Base-by-base conservation (phyloP, 2,797 vertebrate species). In the Ceyx erithaca region DNA sequence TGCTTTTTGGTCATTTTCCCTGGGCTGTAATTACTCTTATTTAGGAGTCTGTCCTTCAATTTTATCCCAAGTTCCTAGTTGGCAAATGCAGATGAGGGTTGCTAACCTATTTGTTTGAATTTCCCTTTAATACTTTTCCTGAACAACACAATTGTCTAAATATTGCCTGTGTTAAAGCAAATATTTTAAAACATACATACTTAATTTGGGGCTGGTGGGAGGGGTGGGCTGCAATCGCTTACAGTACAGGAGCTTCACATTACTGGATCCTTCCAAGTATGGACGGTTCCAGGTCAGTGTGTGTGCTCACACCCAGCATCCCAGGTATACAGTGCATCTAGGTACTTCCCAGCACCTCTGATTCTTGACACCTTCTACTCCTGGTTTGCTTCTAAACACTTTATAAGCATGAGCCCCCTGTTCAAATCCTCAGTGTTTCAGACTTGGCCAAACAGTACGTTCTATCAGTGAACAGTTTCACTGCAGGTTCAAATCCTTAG, bases 401-500 rank as follows among this genome's bases (percentile, higher is more conserved):
- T 71, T 21, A 58, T 75, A 81, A 87, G 43, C 48, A 31, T 58
- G 20, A 73, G 25, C 67, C 76, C 83, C 62, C 67, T 72, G 49
- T 78, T 85, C 23, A 77, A 79, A 89, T 33, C 16, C 45, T 59
- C 68, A 22, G 22, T 26, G 72, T 62, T 66, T 7, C 69, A 25
- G 71, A 13, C 0, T 90, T 85, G 59, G 66, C 91, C 57, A 58
- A 89, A 55, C 68, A 72, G 84, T 26, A 28, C 35, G 12, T 92
- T 80, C 48, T 91, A 46, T 89, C 90, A 85, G 54, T 8, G 21
- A 93, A 71, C 12, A 43, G 43, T 77, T 94, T 94, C 77, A 46
- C 72, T 79, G 78, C 77, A 70, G 85, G 82, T 70, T 92, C 70
- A 82, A 88, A 89, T 94, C 94, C 95, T 94, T 77, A 81, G 90